These are phyloP conservation scores for Tridacna gigas DNA, from an alignment of 2,888 invertebrate species.

Conservation along the genomic window DNA sequence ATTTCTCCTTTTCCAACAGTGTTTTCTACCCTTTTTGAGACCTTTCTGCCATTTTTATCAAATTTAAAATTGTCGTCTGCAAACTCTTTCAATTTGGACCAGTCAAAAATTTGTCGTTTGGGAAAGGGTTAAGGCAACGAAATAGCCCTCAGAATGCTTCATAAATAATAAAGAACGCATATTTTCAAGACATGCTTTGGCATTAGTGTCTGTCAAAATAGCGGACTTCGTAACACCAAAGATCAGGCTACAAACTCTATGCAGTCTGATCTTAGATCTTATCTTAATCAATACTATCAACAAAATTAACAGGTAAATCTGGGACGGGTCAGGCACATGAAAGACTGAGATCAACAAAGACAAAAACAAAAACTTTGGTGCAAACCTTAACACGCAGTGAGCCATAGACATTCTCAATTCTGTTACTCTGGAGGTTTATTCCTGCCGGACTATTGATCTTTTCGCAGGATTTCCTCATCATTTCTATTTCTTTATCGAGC, in stretches of 20 bases:
- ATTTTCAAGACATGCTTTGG: no score
- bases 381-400: conserved; percentile 15
- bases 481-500: neutral
- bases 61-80: neutral
- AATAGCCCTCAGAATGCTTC: no score
- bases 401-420: conserved; percentile 17
- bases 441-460: neutral
- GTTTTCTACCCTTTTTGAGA: neutral
- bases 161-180: no score
- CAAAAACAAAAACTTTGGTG: neutral
- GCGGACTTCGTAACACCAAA: no score
- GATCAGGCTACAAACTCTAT: no score
- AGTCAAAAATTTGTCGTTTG: neutral
- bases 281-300: no score
- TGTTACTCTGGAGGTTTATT: neutral
- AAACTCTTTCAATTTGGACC: neutral
- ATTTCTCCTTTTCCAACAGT: neutral
- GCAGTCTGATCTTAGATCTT: no score
- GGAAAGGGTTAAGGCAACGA: neutral
- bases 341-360: neutral
- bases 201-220: no score
- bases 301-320: no score
- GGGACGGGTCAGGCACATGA: no score
- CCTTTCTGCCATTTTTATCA: no score
- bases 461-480: neutral